Evolutionary conservation across 1,140 invertebrate species (phyloP), one percentile per base, ranked within the genome.

Genomic region (Melanaphis sacchari): DNA sequence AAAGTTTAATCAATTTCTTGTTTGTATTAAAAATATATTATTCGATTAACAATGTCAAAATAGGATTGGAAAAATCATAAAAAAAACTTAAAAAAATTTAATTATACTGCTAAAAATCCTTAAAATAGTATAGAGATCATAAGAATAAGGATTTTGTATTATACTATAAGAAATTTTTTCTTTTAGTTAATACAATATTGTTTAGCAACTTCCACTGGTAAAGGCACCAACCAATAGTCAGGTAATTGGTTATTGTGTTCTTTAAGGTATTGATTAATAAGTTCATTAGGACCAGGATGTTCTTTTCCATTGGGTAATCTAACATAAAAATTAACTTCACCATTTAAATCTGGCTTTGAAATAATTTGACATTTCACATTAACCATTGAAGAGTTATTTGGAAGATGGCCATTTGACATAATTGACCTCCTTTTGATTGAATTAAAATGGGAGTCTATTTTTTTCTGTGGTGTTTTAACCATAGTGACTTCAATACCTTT

Each of bases 211-310:
- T 93, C 91, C 22, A 49, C 7, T 21, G 43, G 26, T 84, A 93
- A 84, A 22, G 91, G 91, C 54, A 93, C 81, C 2, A 85, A 52
- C 91, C 46, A 85, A 54, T 93, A 93, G 5, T 85, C 91, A 8
- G 91, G 81, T 40, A 93, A 84, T 41, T 49, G 52, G 15, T 93
- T 93, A 54, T 93, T 93, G 11, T 93, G 43, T 0, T 85, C 15
- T 85, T 84, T 93, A n/a, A 93, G 24, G 36, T 93, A 93, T 31
- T 54, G 46, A 93, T 93, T 93, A 3, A 93, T 93, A 6, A 93
- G 24, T 24, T 93, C 81, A 41, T 85, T 38, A 54, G 91, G 84
- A 9, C 84, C 36, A 18, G 81, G 81, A 85, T 93, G 91, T 24
- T 38, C 22, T 40, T 52, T n/a, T n/a, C 91, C 91, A 41, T 93